These are phyloP conservation scores for Dastarcus helophoroides DNA, from an alignment of 2,888 invertebrate genomes.

Conservation along the genomic window DNA sequence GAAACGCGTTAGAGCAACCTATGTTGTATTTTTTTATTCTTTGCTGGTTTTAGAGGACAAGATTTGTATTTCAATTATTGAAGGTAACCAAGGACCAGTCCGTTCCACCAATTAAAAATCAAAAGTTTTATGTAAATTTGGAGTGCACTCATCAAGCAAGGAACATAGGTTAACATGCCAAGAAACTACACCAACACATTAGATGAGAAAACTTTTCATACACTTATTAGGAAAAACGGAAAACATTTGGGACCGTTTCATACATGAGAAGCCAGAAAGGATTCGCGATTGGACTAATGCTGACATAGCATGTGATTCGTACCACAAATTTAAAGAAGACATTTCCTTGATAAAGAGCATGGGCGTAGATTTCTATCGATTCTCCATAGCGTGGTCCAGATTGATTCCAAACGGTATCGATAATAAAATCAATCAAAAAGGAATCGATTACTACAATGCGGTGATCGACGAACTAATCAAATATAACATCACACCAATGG, in stretches of 20 bases:
- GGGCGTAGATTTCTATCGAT: constrained; percentile 56
- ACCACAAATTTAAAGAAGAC: constrained; percentile 53
- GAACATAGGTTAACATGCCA: no score
- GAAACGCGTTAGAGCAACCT: no score
- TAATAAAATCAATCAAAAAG: constrained; percentile 54
- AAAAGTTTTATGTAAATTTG: no score
- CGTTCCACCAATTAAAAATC: no score
- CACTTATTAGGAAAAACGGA: constrained; percentile 45
- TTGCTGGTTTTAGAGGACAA: no score
- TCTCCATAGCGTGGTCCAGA: constrained; percentile 66
- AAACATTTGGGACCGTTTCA: constrained; percentile 50
- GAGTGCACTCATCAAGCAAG: no score
- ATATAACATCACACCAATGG: constrained; percentile 43
- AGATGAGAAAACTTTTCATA: no score
- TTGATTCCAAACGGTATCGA: constrained; percentile 59
- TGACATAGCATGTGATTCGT: constrained; percentile 59
- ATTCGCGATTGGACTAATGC: constrained; percentile 47
- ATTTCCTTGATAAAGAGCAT: constrained; percentile 50
- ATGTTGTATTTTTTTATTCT: no score
- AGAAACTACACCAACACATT: no score
- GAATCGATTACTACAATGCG: constrained; percentile 65
- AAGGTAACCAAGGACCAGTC: no score
- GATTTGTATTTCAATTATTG: no score
- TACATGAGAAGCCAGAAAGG: constrained; percentile 39
- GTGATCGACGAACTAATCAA: constrained; percentile 56